Conservation (phyloP, 2,888 invertebrate species). For the Xanthia togata region DNA sequence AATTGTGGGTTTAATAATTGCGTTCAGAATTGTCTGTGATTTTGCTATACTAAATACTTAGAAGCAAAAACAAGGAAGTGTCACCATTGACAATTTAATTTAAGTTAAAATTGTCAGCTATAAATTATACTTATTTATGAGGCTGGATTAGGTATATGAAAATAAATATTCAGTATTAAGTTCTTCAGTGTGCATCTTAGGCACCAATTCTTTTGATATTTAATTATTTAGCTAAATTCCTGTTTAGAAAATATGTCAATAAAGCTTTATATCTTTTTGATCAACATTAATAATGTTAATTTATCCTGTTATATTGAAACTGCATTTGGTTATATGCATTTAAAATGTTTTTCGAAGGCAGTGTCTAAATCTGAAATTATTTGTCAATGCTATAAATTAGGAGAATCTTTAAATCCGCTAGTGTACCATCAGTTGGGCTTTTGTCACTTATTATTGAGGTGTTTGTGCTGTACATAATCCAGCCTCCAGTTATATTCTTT, state of each 20-base stretch:
- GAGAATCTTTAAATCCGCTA: not conserved
- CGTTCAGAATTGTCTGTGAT: constrained; percentile 24
- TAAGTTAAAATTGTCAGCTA: constrained; percentile 45
- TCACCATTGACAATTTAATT: constrained; percentile 39
- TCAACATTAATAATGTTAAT: constrained; percentile 5
- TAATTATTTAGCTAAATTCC: not conserved
- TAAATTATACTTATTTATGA: constrained; percentile 39
- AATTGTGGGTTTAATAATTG: not conserved
- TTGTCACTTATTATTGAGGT: not conserved
- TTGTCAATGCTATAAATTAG: not conserved
- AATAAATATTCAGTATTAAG: constrained; percentile 6
- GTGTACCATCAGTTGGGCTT: not conserved
- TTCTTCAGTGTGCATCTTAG: constrained; percentile 5
- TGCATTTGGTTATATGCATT: constrained; percentile 7
- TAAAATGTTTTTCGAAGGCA: constrained; percentile 15
- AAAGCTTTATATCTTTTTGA: not conserved
- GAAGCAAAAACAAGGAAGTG: constrained; percentile 67
- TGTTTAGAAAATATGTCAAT: not conserved
- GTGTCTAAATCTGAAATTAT: not conserved
- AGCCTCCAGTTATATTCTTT: constrained; percentile 40
- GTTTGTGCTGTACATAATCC: constrained; percentile 45
- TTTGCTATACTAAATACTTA: constrained; percentile 61
- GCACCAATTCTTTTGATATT: constrained; percentile 1
- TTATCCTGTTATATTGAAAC: not conserved
- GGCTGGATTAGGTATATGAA: constrained; percentile 50